Conservation (phyloP, 2,888 invertebrate genomes). For the Dorcus hopei region DNA sequence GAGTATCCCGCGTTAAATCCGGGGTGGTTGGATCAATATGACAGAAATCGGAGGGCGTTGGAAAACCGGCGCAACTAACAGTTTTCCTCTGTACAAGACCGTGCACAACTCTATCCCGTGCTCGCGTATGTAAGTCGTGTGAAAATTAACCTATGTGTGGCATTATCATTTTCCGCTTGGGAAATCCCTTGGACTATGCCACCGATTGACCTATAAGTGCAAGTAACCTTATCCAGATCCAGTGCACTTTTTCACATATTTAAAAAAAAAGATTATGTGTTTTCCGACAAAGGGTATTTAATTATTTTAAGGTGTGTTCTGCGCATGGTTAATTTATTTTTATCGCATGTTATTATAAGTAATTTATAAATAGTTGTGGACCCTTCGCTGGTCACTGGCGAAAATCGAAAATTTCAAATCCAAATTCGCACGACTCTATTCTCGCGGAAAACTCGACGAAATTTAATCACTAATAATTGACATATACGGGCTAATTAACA, state of each 20-base stretch:
- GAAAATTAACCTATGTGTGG: conserved; percentile 27
- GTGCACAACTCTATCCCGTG: background rate
- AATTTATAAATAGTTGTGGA: conserved; percentile 1
- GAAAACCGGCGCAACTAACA: conserved; percentile 28
- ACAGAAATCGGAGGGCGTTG: conserved; percentile 36
- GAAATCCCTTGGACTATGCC: background rate
- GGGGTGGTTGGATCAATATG: conserved; percentile 45
- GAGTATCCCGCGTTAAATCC: conserved; percentile 46
- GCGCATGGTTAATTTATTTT: conserved; percentile 37
- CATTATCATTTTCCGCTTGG: conserved; percentile 16
- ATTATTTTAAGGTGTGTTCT: conserved; percentile 41
- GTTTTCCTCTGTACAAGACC: conserved; percentile 22
- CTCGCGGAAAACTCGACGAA: background rate
- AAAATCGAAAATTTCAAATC: background rate
- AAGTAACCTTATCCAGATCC: background rate
- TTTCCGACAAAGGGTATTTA: conserved; percentile 33
- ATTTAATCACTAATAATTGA: background rate
- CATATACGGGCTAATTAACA: background rate
- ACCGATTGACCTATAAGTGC: background rate
- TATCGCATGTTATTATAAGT: conserved; percentile 26
- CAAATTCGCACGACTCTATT: background rate
- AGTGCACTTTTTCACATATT: conserved; percentile 4
- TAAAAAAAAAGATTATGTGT: conserved; percentile 21
- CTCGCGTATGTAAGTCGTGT: conserved; percentile 24
- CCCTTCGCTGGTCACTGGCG: background rate